Evolutionary conservation across 2,113 vertebrate species (phyloP).

Genomic region (Clarias magur): DNA sequence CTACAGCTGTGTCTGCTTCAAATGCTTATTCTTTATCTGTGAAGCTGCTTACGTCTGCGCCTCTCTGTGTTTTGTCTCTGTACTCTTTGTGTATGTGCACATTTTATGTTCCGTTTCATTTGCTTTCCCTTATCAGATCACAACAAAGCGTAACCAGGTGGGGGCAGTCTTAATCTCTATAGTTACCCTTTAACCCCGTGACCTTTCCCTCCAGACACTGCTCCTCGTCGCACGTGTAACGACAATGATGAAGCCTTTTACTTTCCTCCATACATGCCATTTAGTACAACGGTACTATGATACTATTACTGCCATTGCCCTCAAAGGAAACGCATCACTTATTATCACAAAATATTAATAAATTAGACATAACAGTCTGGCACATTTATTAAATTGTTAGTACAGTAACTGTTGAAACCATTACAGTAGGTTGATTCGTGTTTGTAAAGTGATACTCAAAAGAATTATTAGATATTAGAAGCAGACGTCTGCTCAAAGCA

Average conservation of each 20-base stretch:
- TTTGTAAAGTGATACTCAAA: neutral
- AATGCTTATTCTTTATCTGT: slow-evolving; percentile 43
- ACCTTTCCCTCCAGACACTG: slow-evolving; percentile 31
- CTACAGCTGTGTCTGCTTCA: slow-evolving; percentile 39
- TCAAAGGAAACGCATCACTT: slow-evolving; percentile 33
- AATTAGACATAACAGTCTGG: neutral
- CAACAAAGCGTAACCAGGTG: slow-evolving; percentile 78
- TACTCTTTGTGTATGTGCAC: slow-evolving; percentile 52
- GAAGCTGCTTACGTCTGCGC: slow-evolving; percentile 48
- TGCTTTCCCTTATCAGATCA: slow-evolving; percentile 74
- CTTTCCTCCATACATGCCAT: slow-evolving; percentile 42
- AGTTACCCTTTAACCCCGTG: slow-evolving; percentile 36
- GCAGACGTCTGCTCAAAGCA: neutral
- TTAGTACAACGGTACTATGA: slow-evolving; percentile 1
- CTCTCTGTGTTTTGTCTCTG: slow-evolving; percentile 54
- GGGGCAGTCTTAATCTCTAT: slow-evolving; percentile 68
- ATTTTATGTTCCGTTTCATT: slow-evolving; percentile 50
- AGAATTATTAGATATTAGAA: neutral
- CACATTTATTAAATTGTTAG: neutral
- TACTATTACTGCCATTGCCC: slow-evolving; percentile 46
- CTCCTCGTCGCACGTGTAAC: slow-evolving; percentile 19
- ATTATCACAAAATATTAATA: neutral
- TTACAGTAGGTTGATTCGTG: neutral
- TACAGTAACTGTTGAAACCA: neutral
- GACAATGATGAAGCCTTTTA: slow-evolving; percentile 2